These are phyloP conservation scores for Drosophila parvula DNA, from an alignment of 1,140 invertebrate genomes.

Conservation along the genomic window DNA sequence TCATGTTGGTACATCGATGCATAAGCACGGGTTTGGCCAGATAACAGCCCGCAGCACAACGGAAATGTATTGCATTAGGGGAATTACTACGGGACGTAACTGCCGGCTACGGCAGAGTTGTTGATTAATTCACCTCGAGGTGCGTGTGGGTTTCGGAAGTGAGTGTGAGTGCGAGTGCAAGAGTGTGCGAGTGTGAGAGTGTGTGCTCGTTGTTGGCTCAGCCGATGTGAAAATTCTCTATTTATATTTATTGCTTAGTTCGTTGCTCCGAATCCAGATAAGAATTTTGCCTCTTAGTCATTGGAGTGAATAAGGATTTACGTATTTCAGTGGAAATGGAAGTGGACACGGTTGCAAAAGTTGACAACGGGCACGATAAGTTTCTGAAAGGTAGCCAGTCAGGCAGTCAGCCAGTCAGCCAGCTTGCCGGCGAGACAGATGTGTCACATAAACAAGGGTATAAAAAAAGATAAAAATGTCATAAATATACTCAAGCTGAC, in stretches of 20 bases:
- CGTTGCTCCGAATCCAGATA: conserved; percentile 41
- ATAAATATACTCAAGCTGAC: conserved; percentile 24
- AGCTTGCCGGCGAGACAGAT: conserved; percentile 22
- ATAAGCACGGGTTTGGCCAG: conserved; percentile 46
- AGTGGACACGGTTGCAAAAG: conserved; percentile 47
- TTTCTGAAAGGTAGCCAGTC: conserved; percentile 32
- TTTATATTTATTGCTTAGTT: conserved; percentile 52
- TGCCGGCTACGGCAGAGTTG: conserved; percentile 15
- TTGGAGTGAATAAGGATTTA: conserved; percentile 45
- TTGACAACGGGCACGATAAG: conserved; percentile 26
- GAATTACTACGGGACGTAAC: conserved; percentile 59
- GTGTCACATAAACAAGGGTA: conserved; percentile 37
- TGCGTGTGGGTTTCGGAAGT: conserved; percentile 39
- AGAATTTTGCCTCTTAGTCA: conserved; percentile 52
- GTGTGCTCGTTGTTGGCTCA: conserved; percentile 10
- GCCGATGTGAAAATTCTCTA: conserved; percentile 47
- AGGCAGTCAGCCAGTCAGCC: conserved; percentile 5
- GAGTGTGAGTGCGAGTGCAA: conserved; percentile 9
- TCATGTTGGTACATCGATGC: conserved; percentile 65
- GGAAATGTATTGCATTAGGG: conserved; percentile 79
- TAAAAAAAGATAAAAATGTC: conserved; percentile 35
- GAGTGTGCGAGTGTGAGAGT: conserved; percentile 6
- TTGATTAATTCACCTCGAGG: conserved; percentile 70
- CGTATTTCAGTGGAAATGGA: conserved; percentile 18
- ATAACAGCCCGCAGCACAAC: conserved; percentile 65